Evolutionary conservation across 2,797 vertebrate species (phyloP).

Genomic region (Hyperoplus immaculatus): DNA sequence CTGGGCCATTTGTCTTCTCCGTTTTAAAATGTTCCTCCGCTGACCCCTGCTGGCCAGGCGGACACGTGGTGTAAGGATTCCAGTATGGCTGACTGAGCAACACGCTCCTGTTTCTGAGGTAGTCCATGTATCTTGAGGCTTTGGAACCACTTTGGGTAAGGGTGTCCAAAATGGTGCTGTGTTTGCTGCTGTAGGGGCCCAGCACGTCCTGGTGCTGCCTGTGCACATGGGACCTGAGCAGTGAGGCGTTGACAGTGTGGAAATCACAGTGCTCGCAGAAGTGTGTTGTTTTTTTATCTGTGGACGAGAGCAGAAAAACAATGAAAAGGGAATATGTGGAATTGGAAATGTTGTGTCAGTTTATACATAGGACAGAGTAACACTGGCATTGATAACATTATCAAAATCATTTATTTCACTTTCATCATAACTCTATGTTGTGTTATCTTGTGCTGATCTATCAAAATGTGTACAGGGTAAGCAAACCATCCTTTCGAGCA

Average conservation of each 20-base stretch:
- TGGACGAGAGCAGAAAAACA: slow-evolving; percentile 40
- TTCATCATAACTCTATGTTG: background rate
- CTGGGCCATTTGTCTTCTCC: slow-evolving; percentile 45
- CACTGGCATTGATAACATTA: background rate
- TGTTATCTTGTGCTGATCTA: background rate
- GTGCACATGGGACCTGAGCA: slow-evolving; percentile 83
- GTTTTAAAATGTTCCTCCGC: slow-evolving; percentile 59
- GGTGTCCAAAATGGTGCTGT: slow-evolving; percentile 58
- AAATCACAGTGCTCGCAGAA: slow-evolving; percentile 88
- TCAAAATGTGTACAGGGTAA: background rate
- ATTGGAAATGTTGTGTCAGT: background rate
- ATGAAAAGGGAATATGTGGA: background rate
- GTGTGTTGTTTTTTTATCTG: slow-evolving; percentile 89
- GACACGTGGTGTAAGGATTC: slow-evolving; percentile 75
- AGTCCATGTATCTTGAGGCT: slow-evolving; percentile 83
- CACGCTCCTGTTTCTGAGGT: slow-evolving; percentile 82
- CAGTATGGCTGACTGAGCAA: slow-evolving; percentile 81
- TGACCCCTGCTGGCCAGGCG: slow-evolving; percentile 65
- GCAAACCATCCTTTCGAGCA: background rate
- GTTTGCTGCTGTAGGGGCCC: slow-evolving; percentile 64
- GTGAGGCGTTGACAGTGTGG: slow-evolving; percentile 78
- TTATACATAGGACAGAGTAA: background rate
- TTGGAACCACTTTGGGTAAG: slow-evolving; percentile 74
- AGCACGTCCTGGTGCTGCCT: slow-evolving; percentile 73
- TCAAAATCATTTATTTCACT: background rate